Evolutionary conservation across 1,140 invertebrate species (phyloP).

Genomic region (Heterodera carotae): DNA sequence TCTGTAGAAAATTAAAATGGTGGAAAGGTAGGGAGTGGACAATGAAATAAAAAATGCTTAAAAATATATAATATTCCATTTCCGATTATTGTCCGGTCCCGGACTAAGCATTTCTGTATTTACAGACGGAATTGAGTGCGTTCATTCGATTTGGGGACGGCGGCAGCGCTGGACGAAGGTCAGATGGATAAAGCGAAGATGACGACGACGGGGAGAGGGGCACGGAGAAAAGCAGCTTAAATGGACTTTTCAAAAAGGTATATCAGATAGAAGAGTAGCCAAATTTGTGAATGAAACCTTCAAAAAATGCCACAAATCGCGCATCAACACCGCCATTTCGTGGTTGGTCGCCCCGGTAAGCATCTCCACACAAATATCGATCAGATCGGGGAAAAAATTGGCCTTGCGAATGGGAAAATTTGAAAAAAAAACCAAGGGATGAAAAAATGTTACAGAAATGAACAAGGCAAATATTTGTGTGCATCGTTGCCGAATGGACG

Average conservation of each 20-base stretch:
- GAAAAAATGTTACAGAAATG: slow-evolving; percentile 25
- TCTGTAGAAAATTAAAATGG: background rate
- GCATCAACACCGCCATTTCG: slow-evolving; percentile 27
- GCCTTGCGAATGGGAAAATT: slow-evolving; percentile 17
- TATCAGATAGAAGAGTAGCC: background rate
- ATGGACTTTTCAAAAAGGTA: background rate
- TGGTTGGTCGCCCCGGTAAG: slow-evolving; percentile 18
- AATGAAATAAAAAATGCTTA: too few species aligned
- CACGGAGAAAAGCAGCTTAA: slow-evolving; percentile 12
- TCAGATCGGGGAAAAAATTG: slow-evolving; percentile 19
- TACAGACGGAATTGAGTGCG: slow-evolving; percentile 14
- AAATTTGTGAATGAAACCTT: slow-evolving; percentile 22
- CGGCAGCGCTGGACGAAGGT: background rate
- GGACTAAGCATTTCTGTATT: too few species aligned
- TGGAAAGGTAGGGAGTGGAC: too few species aligned
- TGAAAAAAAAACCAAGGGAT: slow-evolving; percentile 1
- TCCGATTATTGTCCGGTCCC: too few species aligned
- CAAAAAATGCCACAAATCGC: slow-evolving; percentile 32
- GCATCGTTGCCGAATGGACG: background rate
- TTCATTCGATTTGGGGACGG: background rate
- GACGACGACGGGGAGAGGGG: background rate
- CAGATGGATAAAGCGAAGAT: background rate
- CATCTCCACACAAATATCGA: slow-evolving; percentile 21
- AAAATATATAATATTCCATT: too few species aligned
- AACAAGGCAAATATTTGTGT: slow-evolving; percentile 21